phyloP scores from a whole-genome alignment of 2,797 vertebrate genomes.

The Ispidina lecontei region DNA sequence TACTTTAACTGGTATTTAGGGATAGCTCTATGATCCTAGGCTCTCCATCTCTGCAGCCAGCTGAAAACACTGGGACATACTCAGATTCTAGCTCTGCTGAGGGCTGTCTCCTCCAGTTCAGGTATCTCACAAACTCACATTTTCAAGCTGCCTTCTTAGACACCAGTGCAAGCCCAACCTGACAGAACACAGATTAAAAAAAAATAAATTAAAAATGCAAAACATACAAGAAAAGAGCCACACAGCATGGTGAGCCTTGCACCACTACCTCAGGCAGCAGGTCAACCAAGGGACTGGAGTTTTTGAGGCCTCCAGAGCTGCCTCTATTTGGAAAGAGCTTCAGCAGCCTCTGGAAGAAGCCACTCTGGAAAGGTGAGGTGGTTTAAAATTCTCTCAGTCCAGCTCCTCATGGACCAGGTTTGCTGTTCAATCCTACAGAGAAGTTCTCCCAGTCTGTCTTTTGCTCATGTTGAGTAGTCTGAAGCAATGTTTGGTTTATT shows the following conservation, averaged over 20 bases:
- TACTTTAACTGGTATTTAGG: not conserved
- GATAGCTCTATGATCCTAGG: not conserved
- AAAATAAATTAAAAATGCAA: no score
- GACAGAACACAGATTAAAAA: not conserved
- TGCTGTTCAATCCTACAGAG: not conserved
- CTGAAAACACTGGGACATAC: not conserved
- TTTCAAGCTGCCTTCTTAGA: not conserved
- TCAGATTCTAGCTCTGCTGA: not conserved
- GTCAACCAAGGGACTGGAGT: not conserved
- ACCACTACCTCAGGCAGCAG: not conserved
- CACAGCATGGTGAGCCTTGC: not conserved
- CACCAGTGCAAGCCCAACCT: not conserved
- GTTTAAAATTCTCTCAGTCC: not conserved
- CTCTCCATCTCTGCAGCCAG: not conserved
- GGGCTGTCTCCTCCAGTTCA: not conserved
- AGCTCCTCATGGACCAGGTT: not conserved
- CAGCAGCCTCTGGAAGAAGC: not conserved
- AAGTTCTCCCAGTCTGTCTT: not conserved
- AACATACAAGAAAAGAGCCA: not conserved
- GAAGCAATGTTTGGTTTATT: conserved; percentile 41
- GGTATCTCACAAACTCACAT: not conserved
- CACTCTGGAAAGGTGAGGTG: not conserved
- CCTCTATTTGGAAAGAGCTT: not conserved
- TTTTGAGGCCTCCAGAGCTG: not conserved
- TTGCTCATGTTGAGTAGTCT: not conserved